Evolutionary conservation across 1,140 invertebrate genomes (phyloP), one percentile per base, ranked within the genome.

Genomic region (Nilaparvata lugens): DNA sequence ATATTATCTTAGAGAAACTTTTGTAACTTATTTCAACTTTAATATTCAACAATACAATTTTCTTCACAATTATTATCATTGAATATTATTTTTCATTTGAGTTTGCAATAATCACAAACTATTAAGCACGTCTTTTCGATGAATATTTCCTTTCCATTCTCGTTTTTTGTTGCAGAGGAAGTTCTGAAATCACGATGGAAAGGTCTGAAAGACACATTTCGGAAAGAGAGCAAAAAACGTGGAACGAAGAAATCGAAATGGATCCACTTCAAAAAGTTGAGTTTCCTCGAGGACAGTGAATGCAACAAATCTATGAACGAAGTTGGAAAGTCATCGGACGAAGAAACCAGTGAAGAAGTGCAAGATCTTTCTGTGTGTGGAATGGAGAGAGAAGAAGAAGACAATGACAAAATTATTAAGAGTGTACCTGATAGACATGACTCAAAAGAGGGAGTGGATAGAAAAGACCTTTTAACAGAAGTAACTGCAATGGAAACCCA

Each of bases 131-230:
- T n/a, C n/a, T n/a, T n/a, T n/a, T n/a, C n/a, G n/a, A n/a, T n/a
- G n/a, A n/a, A n/a, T n/a, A n/a, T n/a, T n/a, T n/a, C n/a, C n/a
- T n/a, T n/a, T n/a, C n/a, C n/a, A n/a, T n/a, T n/a, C n/a, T 35
- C 23, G 3, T 23, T 55, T 35, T 21, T 35, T 24, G n/a, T 53
- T 53, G 1, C 53, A 55, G 53, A 55, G 28, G 28, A 55, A 55
- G 23, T 31, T n/a, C 16, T 55, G 19, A 25, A 31, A n/a, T 28
- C 53, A 28, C 28, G 28, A 55, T 55, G 53, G 53, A 55, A 55
- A 55, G 28, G 53, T 11, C 35, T 55, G 35, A 55, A 25, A 31
- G 53, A 55, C 35, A 55, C 23, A 16, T 55, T 55, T 55, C 23
- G 53, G 1, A 24, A 55, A 24, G 53, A 55, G 19, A 24, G 18